These are phyloP conservation scores for Scalopus aquaticus DNA, from an alignment of 2,113 vertebrate genomes.

Conservation along the genomic window DNA sequence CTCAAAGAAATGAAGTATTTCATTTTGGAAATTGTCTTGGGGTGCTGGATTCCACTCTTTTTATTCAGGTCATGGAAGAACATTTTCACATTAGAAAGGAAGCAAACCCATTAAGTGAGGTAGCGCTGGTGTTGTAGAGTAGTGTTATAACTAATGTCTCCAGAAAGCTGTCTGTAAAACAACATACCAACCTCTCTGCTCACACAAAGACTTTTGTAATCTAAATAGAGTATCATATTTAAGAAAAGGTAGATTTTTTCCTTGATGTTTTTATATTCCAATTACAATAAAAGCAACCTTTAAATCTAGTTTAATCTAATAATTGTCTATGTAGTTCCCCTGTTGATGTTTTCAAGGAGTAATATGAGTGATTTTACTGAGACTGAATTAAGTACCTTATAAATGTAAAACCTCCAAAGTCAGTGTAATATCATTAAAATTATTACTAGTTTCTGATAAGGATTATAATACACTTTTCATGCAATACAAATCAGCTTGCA, in stretches of 20 bases:
- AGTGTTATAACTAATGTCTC: neutral
- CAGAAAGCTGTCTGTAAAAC: neutral
- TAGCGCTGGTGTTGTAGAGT: neutral
- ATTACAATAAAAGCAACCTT: constrained; percentile 59
- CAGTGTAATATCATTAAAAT: constrained; percentile 60
- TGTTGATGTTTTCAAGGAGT: constrained; percentile 49
- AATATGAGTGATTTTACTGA: constrained; percentile 60
- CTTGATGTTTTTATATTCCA: constrained; percentile 20
- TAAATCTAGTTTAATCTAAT: constrained; percentile 61
- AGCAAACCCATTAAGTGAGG: neutral
- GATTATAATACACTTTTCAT: constrained; percentile 39
- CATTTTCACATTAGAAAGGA: constrained; percentile 30
- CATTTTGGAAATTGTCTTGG: constrained; percentile 49
- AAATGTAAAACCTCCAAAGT: constrained; percentile 62
- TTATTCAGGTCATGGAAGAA: constrained; percentile 1
- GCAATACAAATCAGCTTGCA: constrained; percentile 66
- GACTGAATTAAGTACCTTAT: constrained; percentile 52
- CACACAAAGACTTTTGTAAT: neutral
- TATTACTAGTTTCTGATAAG: constrained; percentile 51
- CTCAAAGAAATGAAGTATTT: constrained; percentile 42
- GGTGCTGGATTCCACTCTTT: constrained; percentile 11
- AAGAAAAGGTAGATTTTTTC: constrained; percentile 17
- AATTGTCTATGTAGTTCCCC: neutral
- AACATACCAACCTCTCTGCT: neutral
- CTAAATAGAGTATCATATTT: neutral